A percentile compares a stretch with the other conserved stretches of the same genome.
phyloP scores from a whole-genome alignment of 2,888 invertebrate genomes.

The Morpho achilles region DNA sequence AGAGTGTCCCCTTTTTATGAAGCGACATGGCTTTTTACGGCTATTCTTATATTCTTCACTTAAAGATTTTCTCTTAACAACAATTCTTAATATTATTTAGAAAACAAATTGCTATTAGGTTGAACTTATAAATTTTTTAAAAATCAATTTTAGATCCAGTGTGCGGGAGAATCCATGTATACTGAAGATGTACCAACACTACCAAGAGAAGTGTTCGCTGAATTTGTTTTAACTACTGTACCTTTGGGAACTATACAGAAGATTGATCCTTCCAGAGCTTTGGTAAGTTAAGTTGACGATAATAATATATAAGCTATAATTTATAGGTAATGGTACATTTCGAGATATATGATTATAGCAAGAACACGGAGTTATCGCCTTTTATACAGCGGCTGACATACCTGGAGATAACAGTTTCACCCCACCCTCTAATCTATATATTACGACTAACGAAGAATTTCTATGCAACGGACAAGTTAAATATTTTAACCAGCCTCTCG shows the following conservation, averaged over 20 bases:
- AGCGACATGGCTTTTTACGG: too few relatives aligned
- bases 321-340: too few relatives aligned
- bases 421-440: conserved; percentile 28
- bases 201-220: conserved; percentile 81
- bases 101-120: too few relatives aligned
- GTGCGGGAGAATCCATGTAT: conserved; percentile 84
- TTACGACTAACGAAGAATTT: conserved; percentile 59
- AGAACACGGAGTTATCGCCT: conserved; percentile 80
- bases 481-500: conserved; percentile 50
- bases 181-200: conserved; percentile 79
- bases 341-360: conserved; percentile 55
- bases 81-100: too few relatives aligned
- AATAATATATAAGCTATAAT: too few relatives aligned
- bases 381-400: conserved; percentile 81
- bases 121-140: too few relatives aligned
- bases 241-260: conserved; percentile 74
- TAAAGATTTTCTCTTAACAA: too few relatives aligned
- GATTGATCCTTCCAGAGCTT: conserved; percentile 80
- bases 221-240: conserved; percentile 76
- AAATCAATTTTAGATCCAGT: conserved; percentile 60
- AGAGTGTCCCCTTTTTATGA: too few relatives aligned
- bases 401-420: conserved; percentile 26
- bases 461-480: conserved; percentile 40
- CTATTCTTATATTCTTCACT: too few relatives aligned
- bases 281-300: conserved; percentile 60